Evolutionary conservation across 2,888 invertebrate genomes (phyloP).

Genomic region (Cheilosia vernalis): DNA sequence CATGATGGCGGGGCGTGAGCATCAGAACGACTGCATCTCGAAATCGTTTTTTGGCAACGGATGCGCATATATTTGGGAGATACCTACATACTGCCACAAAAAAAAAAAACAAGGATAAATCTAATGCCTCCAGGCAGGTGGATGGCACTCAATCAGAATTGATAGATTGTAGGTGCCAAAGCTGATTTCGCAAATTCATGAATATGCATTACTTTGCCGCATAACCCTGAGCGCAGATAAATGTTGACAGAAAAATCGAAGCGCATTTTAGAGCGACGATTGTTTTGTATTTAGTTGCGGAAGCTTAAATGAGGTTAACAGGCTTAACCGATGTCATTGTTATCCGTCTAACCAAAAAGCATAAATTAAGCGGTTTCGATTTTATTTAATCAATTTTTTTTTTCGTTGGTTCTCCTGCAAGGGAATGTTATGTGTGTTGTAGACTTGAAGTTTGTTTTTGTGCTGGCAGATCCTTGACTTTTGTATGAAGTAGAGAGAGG

Average conservation of each 20-base stretch:
- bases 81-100: constrained; percentile 10
- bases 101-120: constrained; percentile 48
- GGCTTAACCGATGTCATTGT: background rate
- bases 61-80: constrained; percentile 27
- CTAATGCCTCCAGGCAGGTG: constrained; percentile 69
- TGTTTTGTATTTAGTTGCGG: constrained; percentile 1
- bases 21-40: constrained; percentile 8
- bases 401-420: no score
- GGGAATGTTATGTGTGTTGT: no score
- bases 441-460: no score
- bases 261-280: background rate
- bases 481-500: no score
- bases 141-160: constrained; percentile 71
- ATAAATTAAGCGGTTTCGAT: no score
- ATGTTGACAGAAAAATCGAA: constrained; percentile 10
- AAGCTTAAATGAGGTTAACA: background rate
- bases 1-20: background rate
- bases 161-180: constrained; percentile 74
- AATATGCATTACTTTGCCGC: constrained; percentile 66
- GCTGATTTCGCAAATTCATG: constrained; percentile 69
- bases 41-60: constrained; percentile 23
- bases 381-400: no score
- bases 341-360: no score
- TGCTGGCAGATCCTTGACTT: no score
- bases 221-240: constrained; percentile 24